These are phyloP conservation scores for Cistogaster globosa DNA, from an alignment of 2,888 invertebrate species.

Conservation along the genomic window DNA sequence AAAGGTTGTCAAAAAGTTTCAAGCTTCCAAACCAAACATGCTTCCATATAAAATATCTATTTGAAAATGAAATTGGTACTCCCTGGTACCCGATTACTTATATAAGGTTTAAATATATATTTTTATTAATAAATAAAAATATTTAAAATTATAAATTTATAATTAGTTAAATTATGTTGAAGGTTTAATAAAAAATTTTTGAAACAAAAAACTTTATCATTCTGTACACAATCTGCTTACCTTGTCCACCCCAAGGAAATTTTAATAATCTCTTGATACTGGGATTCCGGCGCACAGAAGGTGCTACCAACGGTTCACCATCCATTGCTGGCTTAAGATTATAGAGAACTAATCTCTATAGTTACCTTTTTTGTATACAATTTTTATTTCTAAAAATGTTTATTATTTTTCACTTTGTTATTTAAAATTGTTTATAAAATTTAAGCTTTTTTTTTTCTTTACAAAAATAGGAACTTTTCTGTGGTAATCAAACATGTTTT, in stretches of 20 bases:
- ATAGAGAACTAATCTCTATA: slow-evolving; percentile 19
- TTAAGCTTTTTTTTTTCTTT: slow-evolving; percentile 34
- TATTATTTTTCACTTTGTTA: not conserved
- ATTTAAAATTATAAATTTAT: no score
- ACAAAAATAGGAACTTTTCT: slow-evolving; percentile 61
- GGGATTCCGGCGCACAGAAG: slow-evolving; percentile 80
- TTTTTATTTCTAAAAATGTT: slow-evolving; percentile 8
- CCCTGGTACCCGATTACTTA: no score
- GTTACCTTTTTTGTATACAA: not conserved
- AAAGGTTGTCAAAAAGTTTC: no score
- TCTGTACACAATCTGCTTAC: slow-evolving; percentile 73
- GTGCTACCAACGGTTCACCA: slow-evolving; percentile 78
- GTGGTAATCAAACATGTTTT: slow-evolving; percentile 42
- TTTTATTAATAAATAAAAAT: no score
- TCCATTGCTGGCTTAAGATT: slow-evolving; percentile 70
- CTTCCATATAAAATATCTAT: no score
- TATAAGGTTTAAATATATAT: no score
- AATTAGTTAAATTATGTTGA: no score
- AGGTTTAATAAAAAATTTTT: no score
- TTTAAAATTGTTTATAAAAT: not conserved
- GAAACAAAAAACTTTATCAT: no score
- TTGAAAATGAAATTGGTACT: no score
- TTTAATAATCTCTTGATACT: slow-evolving; percentile 81
- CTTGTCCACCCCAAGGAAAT: slow-evolving; percentile 81
- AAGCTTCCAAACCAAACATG: no score